Evolutionary conservation across 2,113 vertebrate species (phyloP).

Genomic region (Anas platyrhynchos): DNA sequence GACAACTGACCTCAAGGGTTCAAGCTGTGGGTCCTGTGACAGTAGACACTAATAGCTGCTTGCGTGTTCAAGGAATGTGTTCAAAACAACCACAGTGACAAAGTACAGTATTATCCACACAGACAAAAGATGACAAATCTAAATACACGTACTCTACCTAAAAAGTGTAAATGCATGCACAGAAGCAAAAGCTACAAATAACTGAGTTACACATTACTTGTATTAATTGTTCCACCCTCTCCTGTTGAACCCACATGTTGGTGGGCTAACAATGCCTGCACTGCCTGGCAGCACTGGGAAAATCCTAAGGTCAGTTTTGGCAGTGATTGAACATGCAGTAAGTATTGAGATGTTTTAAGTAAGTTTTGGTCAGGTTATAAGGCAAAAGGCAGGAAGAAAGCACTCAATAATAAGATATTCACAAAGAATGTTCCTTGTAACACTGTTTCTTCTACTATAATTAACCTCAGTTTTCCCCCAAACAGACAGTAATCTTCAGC

Average conservation of each 20-base stretch:
- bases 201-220: rapidly evolving
- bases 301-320: neutral
- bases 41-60: neutral
- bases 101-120: neutral
- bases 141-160: neutral
- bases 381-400: neutral
- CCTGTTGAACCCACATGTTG: neutral
- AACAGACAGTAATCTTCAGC: neutral
- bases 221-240: neutral
- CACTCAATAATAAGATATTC: neutral
- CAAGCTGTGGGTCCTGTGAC: neutral
- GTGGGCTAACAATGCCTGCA: neutral
- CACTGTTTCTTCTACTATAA: neutral
- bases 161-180: neutral
- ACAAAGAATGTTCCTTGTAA: neutral
- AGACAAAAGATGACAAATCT: neutral
- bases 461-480: neutral
- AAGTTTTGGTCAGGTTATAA: neutral
- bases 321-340: neutral
- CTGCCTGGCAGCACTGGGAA: neutral
- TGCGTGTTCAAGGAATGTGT: neutral
- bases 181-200: neutral
- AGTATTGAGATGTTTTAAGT: rapidly evolving
- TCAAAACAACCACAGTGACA: neutral
- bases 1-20: neutral